Conservation (phyloP, 2,113 vertebrate species). For the Chaetodon trifascialis region DNA sequence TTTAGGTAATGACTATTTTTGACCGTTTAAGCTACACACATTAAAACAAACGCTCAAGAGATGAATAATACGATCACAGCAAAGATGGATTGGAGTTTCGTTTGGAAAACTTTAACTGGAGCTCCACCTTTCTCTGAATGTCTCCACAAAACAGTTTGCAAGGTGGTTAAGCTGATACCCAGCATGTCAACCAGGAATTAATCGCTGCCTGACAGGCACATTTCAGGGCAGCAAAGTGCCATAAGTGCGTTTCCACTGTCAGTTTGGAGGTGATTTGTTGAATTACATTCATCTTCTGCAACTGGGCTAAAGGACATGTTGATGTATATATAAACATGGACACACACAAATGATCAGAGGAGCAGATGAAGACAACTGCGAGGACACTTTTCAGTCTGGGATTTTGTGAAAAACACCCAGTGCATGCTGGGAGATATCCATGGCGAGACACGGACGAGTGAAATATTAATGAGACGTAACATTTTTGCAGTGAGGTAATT, state of each 20-base stretch:
- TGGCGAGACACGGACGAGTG: conserved; percentile 43
- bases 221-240: background rate
- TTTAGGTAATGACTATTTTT: background rate
- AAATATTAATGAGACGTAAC: conserved; percentile 66
- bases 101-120: background rate
- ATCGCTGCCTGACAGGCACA: background rate
- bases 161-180: background rate
- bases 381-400: background rate
- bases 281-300: background rate
- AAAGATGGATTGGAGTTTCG: background rate
- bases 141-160: background rate
- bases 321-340: fast-evolving
- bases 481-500: conserved; percentile 66
- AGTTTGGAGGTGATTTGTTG: background rate
- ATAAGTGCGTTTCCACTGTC: background rate
- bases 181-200: background rate
- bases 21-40: background rate
- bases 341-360: background rate
- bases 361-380: background rate
- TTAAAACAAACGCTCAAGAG: background rate
- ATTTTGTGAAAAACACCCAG: conserved; percentile 13
- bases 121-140: background rate
- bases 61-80: background rate
- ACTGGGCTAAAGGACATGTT: background rate
- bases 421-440: conserved; percentile 47